phyloP scores from a whole-genome alignment of 2,888 invertebrate genomes.

The Caradrina kadenii region DNA sequence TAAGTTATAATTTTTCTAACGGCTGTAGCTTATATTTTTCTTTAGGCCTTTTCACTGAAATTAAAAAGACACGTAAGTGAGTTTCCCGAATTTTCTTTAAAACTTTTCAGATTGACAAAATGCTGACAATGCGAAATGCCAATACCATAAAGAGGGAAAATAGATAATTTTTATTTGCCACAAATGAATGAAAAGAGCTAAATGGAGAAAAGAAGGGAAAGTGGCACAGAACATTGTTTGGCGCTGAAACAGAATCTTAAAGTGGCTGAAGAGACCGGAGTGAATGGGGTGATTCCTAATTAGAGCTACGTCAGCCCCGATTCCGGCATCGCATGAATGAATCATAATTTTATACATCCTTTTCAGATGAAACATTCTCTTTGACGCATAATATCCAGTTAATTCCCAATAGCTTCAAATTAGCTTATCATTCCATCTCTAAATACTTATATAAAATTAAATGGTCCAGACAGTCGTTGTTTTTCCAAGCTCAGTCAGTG shows the following conservation, averaged over 20 bases:
- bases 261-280: conserved; percentile 44
- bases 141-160: conserved; percentile 1
- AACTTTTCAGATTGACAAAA: background rate
- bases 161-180: conserved; percentile 17
- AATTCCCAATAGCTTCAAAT: conserved; percentile 37
- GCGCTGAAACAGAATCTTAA: conserved; percentile 60
- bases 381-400: conserved; percentile 47
- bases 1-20: conserved; percentile 3
- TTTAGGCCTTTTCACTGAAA: background rate
- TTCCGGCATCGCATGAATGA: conserved; percentile 47
- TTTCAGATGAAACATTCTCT: conserved; percentile 46
- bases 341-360: conserved; percentile 56
- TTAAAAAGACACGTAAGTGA: background rate
- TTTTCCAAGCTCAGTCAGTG: conserved; percentile 53
- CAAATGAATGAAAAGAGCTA: conserved; percentile 35
- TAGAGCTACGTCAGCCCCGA: conserved; percentile 43
- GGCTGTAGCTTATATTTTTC: background rate
- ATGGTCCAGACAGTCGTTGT: conserved; percentile 42
- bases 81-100: background rate
- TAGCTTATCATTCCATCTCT: conserved; percentile 29
- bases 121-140: background rate
- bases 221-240: conserved; percentile 52
- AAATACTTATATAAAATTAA: conserved; percentile 53
- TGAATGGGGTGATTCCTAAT: conserved; percentile 58
- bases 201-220: conserved; percentile 31